phyloP scores from a whole-genome alignment of 2,113 vertebrate species.

The Noturus placidus region DNA sequence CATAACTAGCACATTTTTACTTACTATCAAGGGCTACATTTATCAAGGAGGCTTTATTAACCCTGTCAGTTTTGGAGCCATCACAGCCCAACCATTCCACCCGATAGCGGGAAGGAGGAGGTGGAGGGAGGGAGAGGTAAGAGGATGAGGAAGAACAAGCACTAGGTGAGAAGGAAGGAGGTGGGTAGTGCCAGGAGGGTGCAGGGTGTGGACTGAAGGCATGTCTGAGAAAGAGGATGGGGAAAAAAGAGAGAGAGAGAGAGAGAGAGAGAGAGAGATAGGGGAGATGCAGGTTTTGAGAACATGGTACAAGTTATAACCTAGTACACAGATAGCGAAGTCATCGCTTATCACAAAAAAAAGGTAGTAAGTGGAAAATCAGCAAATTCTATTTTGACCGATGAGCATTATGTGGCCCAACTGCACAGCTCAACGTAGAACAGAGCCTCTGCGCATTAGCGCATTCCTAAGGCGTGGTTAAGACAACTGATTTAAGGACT shows the following conservation, averaged over 20 bases:
- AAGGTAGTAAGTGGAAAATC: neutral
- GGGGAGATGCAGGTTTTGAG: slow-evolving; percentile 16
- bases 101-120: slow-evolving; percentile 56
- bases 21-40: slow-evolving; percentile 77
- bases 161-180: slow-evolving; percentile 58
- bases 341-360: neutral
- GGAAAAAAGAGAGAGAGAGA: no score
- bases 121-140: slow-evolving; percentile 59
- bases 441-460: neutral
- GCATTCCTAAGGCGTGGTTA: slow-evolving; percentile 42
- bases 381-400: neutral
- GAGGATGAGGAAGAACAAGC: slow-evolving; percentile 64
- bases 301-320: slow-evolving; percentile 24
- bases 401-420: neutral
- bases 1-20: slow-evolving; percentile 63
- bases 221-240: slow-evolving; percentile 67
- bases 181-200: slow-evolving; percentile 64
- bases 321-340: neutral
- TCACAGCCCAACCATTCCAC: slow-evolving; percentile 66
- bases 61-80: slow-evolving; percentile 70
- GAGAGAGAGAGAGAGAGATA: slow-evolving; percentile 25
- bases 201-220: slow-evolving; percentile 59
- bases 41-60: slow-evolving; percentile 70
- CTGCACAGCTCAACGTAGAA: neutral
- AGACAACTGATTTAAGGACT: slow-evolving; percentile 63